phyloP scores from a whole-genome alignment of 2,797 vertebrate species.

The Synaphobranchus kaupii region DNA sequence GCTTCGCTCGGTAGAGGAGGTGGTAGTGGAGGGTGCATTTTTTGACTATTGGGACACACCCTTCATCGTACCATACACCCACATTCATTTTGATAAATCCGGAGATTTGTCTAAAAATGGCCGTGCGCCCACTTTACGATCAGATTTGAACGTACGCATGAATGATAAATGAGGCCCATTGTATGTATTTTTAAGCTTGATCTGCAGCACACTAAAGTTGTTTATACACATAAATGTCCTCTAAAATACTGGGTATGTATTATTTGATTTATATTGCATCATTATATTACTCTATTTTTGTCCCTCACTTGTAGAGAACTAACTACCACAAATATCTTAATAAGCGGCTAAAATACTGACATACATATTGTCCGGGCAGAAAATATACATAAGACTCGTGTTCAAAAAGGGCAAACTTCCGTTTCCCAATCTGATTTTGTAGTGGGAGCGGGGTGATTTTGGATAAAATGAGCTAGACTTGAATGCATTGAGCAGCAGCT shows the following conservation, averaged over 20 bases:
- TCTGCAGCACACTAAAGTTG: not conserved
- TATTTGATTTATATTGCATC: not conserved
- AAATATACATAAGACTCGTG: not conserved
- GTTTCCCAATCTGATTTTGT: not conserved
- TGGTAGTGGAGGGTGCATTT: no score
- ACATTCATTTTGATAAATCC: no score
- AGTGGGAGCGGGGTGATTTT: not conserved
- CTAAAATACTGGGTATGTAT: not conserved
- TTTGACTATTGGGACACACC: no score
- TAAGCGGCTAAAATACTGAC: not conserved
- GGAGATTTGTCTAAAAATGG: no score
- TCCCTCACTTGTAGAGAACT: not conserved
- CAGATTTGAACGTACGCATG: no score
- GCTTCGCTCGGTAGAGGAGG: no score
- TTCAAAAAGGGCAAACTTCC: not conserved
- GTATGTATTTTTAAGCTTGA: no score
- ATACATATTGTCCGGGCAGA: not conserved
- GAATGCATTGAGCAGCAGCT: not conserved
- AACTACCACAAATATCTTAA: not conserved
- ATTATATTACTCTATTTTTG: not conserved
- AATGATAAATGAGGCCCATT: no score
- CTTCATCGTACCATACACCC: no score
- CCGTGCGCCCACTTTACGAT: no score
- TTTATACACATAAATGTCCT: not conserved
- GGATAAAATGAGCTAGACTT: not conserved